Evolutionary conservation across 2,797 vertebrate genomes (phyloP).

Genomic region (Avahi laniger): DNA sequence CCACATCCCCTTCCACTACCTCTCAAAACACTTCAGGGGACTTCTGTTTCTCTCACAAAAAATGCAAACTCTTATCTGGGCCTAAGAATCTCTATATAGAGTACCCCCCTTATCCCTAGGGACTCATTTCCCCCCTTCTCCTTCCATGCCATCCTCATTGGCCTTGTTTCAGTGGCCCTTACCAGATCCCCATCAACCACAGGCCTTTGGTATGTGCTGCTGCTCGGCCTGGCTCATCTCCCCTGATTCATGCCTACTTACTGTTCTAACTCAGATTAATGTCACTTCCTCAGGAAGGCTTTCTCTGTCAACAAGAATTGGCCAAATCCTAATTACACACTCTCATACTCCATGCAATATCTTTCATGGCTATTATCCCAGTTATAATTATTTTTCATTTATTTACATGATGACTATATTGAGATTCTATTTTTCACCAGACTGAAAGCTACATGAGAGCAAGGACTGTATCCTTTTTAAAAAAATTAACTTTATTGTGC

Average conservation of each 20-base stretch:
- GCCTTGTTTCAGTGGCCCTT: background rate
- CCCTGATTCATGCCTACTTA: no score
- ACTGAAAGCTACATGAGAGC: background rate
- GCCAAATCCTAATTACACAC: background rate
- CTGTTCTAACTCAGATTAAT: background rate
- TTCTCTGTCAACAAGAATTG: background rate
- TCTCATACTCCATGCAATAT: background rate
- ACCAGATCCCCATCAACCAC: background rate
- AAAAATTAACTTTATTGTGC: background rate
- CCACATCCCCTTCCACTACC: no score
- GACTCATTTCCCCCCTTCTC: background rate
- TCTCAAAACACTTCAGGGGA: background rate
- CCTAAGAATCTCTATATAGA: background rate
- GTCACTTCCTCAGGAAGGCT: background rate
- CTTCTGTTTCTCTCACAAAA: background rate
- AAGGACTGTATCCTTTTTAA: background rate
- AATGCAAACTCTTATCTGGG: background rate
- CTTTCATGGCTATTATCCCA: background rate
- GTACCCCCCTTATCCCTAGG: background rate
- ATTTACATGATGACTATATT: background rate
- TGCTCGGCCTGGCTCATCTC: accelerated
- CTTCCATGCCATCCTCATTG: no score
- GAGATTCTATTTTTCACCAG: background rate
- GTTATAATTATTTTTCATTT: background rate
- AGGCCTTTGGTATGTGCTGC: background rate